Percentiles rank a stretch among this genome's conserved stretches.
Evolutionary conservation across 2,888 invertebrate genomes (phyloP).

Genomic region (Myopa tessellatipennis): DNA sequence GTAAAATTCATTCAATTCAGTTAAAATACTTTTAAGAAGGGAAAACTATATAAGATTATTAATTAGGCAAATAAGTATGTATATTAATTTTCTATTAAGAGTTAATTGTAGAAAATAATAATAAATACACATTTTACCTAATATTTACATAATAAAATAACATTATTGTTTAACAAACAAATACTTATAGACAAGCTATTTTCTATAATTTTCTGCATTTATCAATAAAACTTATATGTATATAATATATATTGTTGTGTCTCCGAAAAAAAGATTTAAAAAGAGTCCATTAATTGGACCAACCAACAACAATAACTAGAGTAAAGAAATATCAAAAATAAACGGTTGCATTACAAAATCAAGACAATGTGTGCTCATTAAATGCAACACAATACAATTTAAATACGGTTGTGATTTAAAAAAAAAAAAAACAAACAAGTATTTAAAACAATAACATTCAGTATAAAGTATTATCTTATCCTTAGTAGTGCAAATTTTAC

Average conservation of each 20-base stretch:
- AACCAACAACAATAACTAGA: background rate
- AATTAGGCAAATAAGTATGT: constrained; percentile 24
- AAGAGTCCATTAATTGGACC: constrained; percentile 2
- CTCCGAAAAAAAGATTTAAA: background rate
- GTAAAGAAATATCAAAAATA: background rate
- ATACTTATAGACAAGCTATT: constrained; percentile 10
- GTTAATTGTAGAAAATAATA: constrained; percentile 17
- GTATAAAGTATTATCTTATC: background rate
- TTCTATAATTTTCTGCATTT: constrained; percentile 18
- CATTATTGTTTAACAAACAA: constrained; percentile 23
- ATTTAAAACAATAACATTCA: constrained; percentile 10
- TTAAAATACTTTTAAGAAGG: constrained; percentile 22
- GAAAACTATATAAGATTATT: background rate
- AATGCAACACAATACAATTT: constrained; percentile 25
- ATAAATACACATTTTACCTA: constrained; percentile 33
- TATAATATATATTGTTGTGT: background rate
- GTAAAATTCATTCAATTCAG: constrained; percentile 7
- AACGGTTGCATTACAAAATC: constrained; percentile 20
- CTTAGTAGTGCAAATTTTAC: constrained; percentile 7
- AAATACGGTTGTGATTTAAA: constrained; percentile 9
- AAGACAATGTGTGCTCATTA: constrained; percentile 17
- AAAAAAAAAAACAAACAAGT: background rate
- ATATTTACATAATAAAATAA: constrained; percentile 33
- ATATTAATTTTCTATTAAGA: constrained; percentile 31
- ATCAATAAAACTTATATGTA: constrained; percentile 5